phyloP scores from a whole-genome alignment of 2,888 invertebrate genomes.

The Pheosia tremula region DNA sequence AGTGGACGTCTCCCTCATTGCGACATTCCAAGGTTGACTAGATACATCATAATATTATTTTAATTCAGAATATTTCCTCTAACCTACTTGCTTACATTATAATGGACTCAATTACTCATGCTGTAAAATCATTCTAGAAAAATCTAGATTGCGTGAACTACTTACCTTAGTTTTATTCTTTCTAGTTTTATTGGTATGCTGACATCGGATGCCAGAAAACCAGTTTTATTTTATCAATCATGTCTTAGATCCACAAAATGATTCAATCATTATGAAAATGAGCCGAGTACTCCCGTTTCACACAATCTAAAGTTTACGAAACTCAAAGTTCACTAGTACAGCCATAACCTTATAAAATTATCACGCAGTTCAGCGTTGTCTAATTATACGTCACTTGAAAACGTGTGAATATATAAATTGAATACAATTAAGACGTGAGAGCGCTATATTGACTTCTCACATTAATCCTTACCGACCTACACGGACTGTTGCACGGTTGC shows the following conservation, averaged over 20 bases:
- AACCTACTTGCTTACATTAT: constrained; percentile 27
- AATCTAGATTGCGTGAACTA: constrained; percentile 13
- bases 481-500: constrained; percentile 13
- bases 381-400: constrained; percentile 37
- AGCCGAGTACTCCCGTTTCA: background rate
- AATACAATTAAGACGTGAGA: constrained; percentile 54
- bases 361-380: constrained; percentile 29
- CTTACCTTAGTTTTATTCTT: constrained; percentile 11
- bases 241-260: constrained; percentile 17
- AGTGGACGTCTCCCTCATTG: constrained; percentile 57
- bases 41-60: constrained; percentile 49
- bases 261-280: background rate
- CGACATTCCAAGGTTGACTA: constrained; percentile 53
- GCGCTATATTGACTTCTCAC: constrained; percentile 50
- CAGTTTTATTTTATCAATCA: constrained; percentile 17
- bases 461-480: constrained; percentile 44
- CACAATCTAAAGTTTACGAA: background rate
- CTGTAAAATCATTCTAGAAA: background rate
- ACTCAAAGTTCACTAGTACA: background rate
- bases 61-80: constrained; percentile 36
- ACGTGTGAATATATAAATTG: constrained; percentile 48
- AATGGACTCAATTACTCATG: background rate
- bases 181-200: constrained; percentile 14
- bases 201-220: constrained; percentile 9
- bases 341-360: constrained; percentile 10